Evolutionary conservation across 2,888 invertebrate genomes (phyloP).

Genomic region (Tetragonisca angustula): DNA sequence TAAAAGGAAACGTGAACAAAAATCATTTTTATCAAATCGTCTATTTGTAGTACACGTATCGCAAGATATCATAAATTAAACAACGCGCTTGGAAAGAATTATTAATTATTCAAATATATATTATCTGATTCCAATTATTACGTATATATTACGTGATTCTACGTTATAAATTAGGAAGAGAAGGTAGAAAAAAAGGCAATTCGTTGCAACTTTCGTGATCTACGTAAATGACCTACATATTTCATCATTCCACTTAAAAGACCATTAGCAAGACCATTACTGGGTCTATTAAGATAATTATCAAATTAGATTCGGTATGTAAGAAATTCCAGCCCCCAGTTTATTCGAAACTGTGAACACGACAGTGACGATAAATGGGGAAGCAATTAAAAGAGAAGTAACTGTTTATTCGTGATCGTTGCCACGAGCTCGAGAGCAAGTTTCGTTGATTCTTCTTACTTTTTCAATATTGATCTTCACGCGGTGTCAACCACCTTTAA

Average conservation of each 20-base stretch:
- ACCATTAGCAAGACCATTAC: background rate
- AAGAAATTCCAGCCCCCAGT: background rate
- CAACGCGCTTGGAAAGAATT: too few relatives aligned
- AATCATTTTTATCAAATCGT: too few relatives aligned
- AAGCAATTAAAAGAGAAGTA: background rate
- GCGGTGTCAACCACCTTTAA: background rate
- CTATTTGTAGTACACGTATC: too few relatives aligned
- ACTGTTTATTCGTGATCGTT: background rate
- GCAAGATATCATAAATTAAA: too few relatives aligned
- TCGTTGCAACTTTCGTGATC: background rate
- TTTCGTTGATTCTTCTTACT: background rate
- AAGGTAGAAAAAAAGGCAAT: background rate
- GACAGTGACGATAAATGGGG: background rate
- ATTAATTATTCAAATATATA: too few relatives aligned
- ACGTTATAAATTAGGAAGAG: background rate
- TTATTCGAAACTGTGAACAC: background rate
- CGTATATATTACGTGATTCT: background rate
- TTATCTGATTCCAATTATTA: too few relatives aligned
- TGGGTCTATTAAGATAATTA: background rate
- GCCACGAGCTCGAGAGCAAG: background rate
- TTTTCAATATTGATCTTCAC: background rate
- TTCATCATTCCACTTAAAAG: background rate
- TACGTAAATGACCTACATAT: background rate
- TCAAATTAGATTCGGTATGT: background rate
- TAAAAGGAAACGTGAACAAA: too few relatives aligned